Percentiles rank a stretch among this genome's conserved stretches.
Conservation (phyloP, 2,888 invertebrate genomes). For the Hesperia comma region DNA sequence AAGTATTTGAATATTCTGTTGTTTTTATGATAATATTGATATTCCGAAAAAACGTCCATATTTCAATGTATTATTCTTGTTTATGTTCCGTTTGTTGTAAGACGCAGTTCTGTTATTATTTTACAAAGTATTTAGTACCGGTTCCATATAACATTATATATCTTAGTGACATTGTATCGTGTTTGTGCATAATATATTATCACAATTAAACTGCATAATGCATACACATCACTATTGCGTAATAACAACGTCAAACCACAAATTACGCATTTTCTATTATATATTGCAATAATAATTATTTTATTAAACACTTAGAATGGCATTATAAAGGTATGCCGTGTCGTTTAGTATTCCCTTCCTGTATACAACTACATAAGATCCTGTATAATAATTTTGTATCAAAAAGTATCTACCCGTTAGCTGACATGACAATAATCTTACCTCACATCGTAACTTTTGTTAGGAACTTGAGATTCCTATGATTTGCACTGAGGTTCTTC, state of each 20-base stretch:
- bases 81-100: not conserved
- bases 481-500: too few relatives aligned
- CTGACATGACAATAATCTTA: too few relatives aligned
- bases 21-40: not conserved
- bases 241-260: conserved; percentile 27
- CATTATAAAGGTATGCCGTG: not conserved
- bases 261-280: conserved; percentile 22
- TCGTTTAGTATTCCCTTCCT: conserved; percentile 12
- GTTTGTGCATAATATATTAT: conserved; percentile 6
- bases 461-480: too few relatives aligned
- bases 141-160: conserved; percentile 1
- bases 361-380: not conserved
- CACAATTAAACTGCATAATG: conserved; percentile 7
- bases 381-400: not conserved
- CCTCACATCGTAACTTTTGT: too few relatives aligned
- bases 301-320: conserved; percentile 13
- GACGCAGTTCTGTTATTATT: conserved; percentile 11
- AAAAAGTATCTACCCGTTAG: too few relatives aligned
- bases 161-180: conserved; percentile 20
- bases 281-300: not conserved
- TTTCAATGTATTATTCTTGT: not conserved
- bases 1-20: too few relatives aligned
- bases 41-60: not conserved
- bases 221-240: conserved; percentile 20
- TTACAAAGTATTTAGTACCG: conserved; percentile 17